Evolutionary conservation across 2,888 invertebrate genomes (phyloP), one percentile per base, ranked within the genome.

Genomic region (Caenorhabditis afra): DNA sequence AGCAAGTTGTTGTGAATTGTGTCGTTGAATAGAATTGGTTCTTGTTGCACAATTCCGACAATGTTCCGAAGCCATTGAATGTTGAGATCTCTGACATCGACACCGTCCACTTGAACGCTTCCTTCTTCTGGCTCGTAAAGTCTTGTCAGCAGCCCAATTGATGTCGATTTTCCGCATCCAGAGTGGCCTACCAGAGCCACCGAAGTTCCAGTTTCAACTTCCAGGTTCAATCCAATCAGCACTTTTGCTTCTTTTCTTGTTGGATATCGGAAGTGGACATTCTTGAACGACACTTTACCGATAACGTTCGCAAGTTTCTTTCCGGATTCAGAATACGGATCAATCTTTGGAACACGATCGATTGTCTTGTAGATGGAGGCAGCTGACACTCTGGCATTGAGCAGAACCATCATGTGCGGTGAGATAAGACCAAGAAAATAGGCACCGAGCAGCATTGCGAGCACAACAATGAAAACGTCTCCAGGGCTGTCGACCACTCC

Each of bases 41-140:
- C 88, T 73, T 88, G 88, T 66, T 86, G 86, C 3, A 88, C 88
- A 16, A 88, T 85, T 64, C 88, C 88, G 11, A 88, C 82, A 22
- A 61, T 65, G 52, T 85, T 86, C 41, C 89, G 50, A 14, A 89
- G 82, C 81, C 84, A 83, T 12, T 85, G 82, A 39, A 87, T 83
- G 52, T 88, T 87, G 20, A 88, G 53, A 3, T 74, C 71, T 10
- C 81, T 52, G 22, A 89, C 86, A 45, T 89, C 86, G 7, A 68
- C 58, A 14, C 87, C 88, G 55, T 89, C 88, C 23, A 89, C 81
- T 1, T 50, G 79, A 5, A 85, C 85, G 37, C 49, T 75, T 78
- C 86, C 86, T 0, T 52, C 61, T 50, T 86, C 86, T 23, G 81
- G 79, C 45, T 84, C 83, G 66, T 86, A 86, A 12, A 86, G 64